Conservation (phyloP, 2,888 invertebrate species). For the Mesorhabditis sp. region DNA sequence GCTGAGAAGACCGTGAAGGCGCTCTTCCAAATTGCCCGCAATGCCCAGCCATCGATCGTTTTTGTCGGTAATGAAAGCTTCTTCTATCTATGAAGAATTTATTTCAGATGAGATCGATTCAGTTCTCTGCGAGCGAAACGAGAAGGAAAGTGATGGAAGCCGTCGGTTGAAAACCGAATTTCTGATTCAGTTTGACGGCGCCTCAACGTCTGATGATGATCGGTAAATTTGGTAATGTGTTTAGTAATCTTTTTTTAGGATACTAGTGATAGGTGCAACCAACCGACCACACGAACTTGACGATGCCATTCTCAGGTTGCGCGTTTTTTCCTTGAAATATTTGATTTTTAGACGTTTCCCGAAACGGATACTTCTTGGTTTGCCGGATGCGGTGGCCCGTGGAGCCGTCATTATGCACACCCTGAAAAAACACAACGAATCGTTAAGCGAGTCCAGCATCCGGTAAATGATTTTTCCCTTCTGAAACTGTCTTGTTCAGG, state of each 20-base stretch:
- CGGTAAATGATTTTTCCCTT: constrained; percentile 18
- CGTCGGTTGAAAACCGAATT: constrained; percentile 92
- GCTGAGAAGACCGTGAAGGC: constrained; percentile 96
- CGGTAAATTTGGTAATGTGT: constrained; percentile 10
- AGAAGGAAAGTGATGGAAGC: constrained; percentile 85
- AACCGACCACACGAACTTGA: constrained; percentile 94
- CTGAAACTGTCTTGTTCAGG: constrained; percentile 25
- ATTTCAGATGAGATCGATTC: constrained; percentile 97
- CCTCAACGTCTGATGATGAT: constrained; percentile 36
- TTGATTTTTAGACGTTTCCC: constrained; percentile 75
- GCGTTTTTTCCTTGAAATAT: too few species aligned
- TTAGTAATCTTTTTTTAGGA: constrained; percentile 61
- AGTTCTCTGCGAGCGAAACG: constrained; percentile 82
- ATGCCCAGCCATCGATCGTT: constrained; percentile 71
- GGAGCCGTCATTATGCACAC: constrained; percentile 44
- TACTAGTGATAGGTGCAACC: constrained; percentile 96
- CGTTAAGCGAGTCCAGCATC: too few species aligned
- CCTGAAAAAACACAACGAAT: constrained; percentile 27
- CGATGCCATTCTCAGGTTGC: constrained; percentile 79
- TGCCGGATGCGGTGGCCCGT: constrained; percentile 81
- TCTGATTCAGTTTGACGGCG: constrained; percentile 92
- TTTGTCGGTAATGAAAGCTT: constrained; percentile 61
- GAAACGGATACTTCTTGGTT: constrained; percentile 89
- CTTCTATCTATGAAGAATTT: constrained; percentile 55
- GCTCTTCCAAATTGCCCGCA: constrained; percentile 88